Percentiles rank a stretch among this genome's conserved stretches.
Evolutionary conservation across 2,113 vertebrate species (phyloP).

Genomic region (Terrapene triunguis): DNA sequence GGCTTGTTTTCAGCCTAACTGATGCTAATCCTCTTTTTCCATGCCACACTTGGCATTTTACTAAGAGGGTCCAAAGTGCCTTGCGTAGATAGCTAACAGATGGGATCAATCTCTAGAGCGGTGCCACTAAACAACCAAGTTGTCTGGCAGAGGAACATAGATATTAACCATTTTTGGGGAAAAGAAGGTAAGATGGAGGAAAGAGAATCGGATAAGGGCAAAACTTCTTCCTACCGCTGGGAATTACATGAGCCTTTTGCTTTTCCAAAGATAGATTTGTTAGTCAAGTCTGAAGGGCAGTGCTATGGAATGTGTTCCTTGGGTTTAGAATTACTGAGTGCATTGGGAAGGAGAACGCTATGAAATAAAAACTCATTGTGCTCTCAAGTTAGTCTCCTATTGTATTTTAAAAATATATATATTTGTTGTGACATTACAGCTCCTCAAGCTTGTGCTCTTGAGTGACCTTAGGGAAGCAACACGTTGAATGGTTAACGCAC

Average conservation of each 20-base stretch:
- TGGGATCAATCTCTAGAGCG: not conserved
- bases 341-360: not conserved
- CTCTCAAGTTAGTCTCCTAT: not conserved
- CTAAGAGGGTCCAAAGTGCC: constrained; percentile 2
- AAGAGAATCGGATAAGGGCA: not conserved
- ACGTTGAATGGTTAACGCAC: accelerated
- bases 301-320: not conserved
- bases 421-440: not conserved
- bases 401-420: accelerated
- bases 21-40: constrained; percentile 6
- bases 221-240: not conserved
- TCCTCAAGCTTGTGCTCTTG: accelerated
- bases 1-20: not conserved
- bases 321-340: accelerated
- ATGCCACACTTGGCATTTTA: constrained; percentile 1
- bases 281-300: not conserved
- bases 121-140: constrained; percentile 19
- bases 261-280: constrained; percentile 19
- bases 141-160: not conserved
- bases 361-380: not conserved
- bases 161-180: constrained; percentile 55
- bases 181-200: not conserved
- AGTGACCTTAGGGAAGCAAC: not conserved
- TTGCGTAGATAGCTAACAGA: not conserved
- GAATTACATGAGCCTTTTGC: not conserved